Conservation (phyloP, 37 sponge, comb jelly and placozoan species). For the Beroe ovata region DNA sequence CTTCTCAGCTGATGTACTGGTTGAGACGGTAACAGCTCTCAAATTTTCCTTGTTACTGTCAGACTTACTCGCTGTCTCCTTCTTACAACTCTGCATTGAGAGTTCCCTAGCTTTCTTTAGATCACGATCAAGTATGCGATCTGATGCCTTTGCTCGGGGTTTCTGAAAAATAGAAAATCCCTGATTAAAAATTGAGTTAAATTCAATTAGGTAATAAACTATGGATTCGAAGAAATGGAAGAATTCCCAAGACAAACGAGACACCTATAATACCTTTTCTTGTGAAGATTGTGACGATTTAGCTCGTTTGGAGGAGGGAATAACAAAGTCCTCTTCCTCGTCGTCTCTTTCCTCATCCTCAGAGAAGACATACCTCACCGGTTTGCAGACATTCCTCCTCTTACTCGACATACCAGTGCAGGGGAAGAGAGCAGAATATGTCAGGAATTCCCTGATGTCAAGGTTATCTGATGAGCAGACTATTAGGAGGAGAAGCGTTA, state of each 20-base stretch:
- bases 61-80: neutral
- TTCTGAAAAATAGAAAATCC: constrained; percentile 46
- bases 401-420: neutral
- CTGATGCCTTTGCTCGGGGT: neutral
- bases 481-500: too few species aligned
- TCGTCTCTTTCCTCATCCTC: neutral
- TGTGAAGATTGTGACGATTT: constrained; percentile 6
- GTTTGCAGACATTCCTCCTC: constrained; percentile 16
- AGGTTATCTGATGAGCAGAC: too few species aligned
- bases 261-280: too few species aligned
- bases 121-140: neutral
- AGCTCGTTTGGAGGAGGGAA: constrained; percentile 7
- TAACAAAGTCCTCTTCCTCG: constrained; percentile 21
- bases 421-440: too few species aligned
- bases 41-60: neutral
- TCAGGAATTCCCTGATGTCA: too few species aligned
- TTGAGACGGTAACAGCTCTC: neutral
- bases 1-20: neutral
- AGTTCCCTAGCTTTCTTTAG: constrained; percentile 2
- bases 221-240: too few species aligned
- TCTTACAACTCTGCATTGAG: neutral
- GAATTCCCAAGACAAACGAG: too few species aligned
- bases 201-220: too few species aligned
- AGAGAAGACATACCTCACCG: constrained; percentile 16
- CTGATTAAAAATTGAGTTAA: too few species aligned